These are phyloP conservation scores for Phainopepla nitens DNA, from an alignment of 2,113 vertebrate genomes.

Conservation along the genomic window DNA sequence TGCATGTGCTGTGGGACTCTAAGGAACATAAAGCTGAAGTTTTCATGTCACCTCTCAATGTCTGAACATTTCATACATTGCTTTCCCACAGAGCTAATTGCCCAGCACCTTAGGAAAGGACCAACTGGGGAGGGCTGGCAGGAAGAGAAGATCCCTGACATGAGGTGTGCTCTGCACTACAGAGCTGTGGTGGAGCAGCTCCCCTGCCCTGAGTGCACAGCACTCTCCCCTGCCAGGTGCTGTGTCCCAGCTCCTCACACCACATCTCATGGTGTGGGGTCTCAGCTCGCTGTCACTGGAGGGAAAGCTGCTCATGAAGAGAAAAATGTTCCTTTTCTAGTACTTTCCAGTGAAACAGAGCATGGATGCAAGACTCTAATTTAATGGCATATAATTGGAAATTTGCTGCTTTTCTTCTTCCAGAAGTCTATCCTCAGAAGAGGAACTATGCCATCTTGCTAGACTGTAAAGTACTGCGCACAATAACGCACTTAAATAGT, in stretches of 20 bases:
- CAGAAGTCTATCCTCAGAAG: background rate
- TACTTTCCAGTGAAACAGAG: background rate
- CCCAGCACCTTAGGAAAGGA: background rate
- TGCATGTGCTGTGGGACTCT: background rate
- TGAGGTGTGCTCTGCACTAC: background rate
- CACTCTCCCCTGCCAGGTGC: background rate
- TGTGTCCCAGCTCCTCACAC: background rate
- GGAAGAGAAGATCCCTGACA: background rate
- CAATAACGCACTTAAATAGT: background rate
- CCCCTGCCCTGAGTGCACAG: background rate
- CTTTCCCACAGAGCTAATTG: background rate
- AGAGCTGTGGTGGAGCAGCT: background rate
- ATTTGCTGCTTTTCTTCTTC: background rate
- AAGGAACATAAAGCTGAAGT: background rate
- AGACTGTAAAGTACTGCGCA: background rate
- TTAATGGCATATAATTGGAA: background rate
- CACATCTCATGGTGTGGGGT: rapidly evolving
- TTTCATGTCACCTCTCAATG: background rate
- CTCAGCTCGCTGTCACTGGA: background rate
- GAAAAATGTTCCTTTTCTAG: background rate
- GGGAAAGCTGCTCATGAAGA: background rate
- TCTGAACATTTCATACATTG: background rate
- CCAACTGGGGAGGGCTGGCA: background rate
- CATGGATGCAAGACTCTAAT: background rate
- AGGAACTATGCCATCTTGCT: background rate